Percentiles rank a stretch among this genome's conserved stretches.
Conservation (phyloP, 2,888 invertebrate genomes). For the Endomychus coccineus region DNA sequence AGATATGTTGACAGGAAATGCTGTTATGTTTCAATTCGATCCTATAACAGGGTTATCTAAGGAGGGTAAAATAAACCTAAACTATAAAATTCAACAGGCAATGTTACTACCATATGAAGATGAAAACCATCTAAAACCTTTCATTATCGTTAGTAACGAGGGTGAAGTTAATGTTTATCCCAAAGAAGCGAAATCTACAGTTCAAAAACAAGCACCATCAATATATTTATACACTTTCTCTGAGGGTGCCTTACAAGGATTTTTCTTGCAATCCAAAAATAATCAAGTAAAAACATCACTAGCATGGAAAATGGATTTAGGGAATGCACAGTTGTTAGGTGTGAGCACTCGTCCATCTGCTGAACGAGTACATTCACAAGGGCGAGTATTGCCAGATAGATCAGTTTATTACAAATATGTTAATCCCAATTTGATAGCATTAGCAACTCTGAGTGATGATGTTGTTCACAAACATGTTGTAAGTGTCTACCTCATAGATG, state of each 20-base stretch:
- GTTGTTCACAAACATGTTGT: conserved; percentile 72
- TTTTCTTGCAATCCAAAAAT: conserved; percentile 46
- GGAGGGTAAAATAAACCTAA: conserved; percentile 49
- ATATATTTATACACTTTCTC: conserved; percentile 59
- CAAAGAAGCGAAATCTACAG: conserved; percentile 40
- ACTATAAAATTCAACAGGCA: conserved; percentile 66
- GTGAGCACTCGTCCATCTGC: conserved; percentile 57
- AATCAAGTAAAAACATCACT: conserved; percentile 24
- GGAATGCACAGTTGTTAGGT: conserved; percentile 54
- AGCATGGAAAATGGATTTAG: conserved; percentile 64
- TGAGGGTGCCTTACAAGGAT: conserved; percentile 56
- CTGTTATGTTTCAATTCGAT: conserved; percentile 56
- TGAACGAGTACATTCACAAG: conserved; percentile 88
- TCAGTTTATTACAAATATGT: conserved; percentile 97
- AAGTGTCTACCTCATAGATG: conserved; percentile 82
- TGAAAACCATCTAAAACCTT: conserved; percentile 67
- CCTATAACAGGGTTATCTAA: conserved; percentile 77
- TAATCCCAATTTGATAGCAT: conserved; percentile 92
- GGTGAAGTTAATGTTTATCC: conserved; percentile 66
- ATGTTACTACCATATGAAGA: conserved; percentile 63
- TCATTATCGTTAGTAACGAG: conserved; percentile 64
- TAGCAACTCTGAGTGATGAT: conserved; percentile 72
- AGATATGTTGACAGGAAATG: conserved; percentile 54
- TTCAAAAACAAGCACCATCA: conserved; percentile 39
- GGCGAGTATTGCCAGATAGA: conserved; percentile 88